A percentile compares a stretch with the other conserved stretches of the same genome.
Evolutionary conservation across 2,888 invertebrate species (phyloP).

Genomic region (Drosophila rellima): DNA sequence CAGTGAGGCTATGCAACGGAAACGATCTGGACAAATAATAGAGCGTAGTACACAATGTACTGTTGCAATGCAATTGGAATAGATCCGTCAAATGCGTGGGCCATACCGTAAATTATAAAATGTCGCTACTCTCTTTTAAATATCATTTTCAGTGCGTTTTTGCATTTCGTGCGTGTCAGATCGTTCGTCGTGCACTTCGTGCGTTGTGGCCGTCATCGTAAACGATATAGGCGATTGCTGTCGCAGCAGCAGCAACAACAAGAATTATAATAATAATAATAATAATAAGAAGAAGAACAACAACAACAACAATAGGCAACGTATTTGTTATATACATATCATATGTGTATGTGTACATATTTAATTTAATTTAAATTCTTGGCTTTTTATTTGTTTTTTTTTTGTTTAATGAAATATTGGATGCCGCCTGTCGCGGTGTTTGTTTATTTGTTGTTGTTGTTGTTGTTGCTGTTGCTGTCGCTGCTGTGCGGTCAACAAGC

Average conservation of each 20-base stretch:
- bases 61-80: slow-evolving; percentile 40
- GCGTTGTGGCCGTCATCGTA: slow-evolving; percentile 40
- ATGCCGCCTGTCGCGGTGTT: slow-evolving; percentile 40
- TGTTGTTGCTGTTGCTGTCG: slow-evolving; percentile 19
- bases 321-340: slow-evolving; percentile 6
- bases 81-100: slow-evolving; percentile 57
- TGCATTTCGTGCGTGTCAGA: slow-evolving; percentile 72
- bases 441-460: slow-evolving; percentile 21
- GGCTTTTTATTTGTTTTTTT: slow-evolving; percentile 13
- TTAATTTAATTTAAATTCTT: slow-evolving; percentile 45
- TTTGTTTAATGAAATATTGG: slow-evolving; percentile 42
- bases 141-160: slow-evolving; percentile 70
- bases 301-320: slow-evolving; percentile 25
- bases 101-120: slow-evolving; percentile 57
- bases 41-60: slow-evolving; percentile 3
- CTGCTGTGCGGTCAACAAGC: slow-evolving; percentile 21
- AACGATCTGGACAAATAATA: neutral
- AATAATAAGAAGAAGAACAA: slow-evolving; percentile 24
- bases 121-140: slow-evolving; percentile 65
- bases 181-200: slow-evolving; percentile 62
- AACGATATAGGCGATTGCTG: slow-evolving; percentile 20
- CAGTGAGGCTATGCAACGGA: neutral
- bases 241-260: slow-evolving; percentile 24
- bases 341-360: slow-evolving; percentile 18
- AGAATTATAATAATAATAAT: slow-evolving; percentile 7